Evolutionary conservation across 2,113 vertebrate genomes (phyloP).

Genomic region (Colius striatus): DNA sequence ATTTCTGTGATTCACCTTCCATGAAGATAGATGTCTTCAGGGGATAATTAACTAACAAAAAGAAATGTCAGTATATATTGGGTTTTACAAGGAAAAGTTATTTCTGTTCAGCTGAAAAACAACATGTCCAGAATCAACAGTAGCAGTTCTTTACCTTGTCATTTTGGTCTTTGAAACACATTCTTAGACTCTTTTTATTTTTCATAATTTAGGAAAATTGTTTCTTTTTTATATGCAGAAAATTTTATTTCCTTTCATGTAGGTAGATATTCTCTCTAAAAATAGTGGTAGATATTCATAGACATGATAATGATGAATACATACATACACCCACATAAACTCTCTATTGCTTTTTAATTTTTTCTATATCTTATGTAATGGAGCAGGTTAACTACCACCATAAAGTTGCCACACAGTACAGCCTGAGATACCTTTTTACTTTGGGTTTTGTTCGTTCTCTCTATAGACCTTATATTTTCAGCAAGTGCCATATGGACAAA

Average conservation of each 20-base stretch:
- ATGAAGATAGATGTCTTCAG: neutral
- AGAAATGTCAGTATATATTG: conserved; percentile 4
- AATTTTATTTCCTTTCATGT: neutral
- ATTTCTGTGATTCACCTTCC: conserved; percentile 5
- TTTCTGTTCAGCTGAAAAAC: neutral
- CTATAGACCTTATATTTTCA: conserved; percentile 50
- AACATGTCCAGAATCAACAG: neutral
- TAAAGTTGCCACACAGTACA: neutral
- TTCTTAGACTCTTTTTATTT: neutral
- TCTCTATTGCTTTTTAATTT: neutral
- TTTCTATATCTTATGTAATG: neutral
- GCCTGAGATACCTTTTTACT: neutral
- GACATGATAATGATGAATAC: neutral
- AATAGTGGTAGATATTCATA: neutral
- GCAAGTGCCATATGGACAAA: conserved; percentile 76
- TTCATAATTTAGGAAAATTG: neutral
- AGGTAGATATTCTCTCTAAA: neutral
- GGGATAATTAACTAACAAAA: conserved; percentile 12
- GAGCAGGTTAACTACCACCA: neutral
- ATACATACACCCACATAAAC: neutral
- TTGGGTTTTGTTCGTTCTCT: neutral
- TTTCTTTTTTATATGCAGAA: neutral
- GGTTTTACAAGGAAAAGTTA: neutral
- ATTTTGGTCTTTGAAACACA: neutral
- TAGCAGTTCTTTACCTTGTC: neutral